Evolutionary conservation across 2,113 vertebrate genomes (phyloP), one percentile per base, ranked within the genome.

Genomic region (Meleagris gallopavo): DNA sequence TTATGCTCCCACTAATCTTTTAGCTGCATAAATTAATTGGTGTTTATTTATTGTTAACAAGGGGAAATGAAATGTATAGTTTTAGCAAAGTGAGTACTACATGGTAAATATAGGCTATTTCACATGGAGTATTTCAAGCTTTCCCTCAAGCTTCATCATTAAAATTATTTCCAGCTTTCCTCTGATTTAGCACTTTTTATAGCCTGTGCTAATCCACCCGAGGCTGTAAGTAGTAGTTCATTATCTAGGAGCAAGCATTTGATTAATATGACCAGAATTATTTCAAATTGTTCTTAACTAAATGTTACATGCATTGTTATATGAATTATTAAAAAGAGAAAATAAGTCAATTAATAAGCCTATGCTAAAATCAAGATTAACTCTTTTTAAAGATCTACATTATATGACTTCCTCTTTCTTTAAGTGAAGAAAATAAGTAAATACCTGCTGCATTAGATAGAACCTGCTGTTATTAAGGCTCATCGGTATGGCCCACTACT

Each of bases 231-330:
- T 82, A 58, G 92, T 87, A 58, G 92, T 87, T 89, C 66, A 83
- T 89, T 91, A 83, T 89, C 60, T 87, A 18, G 2, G 32, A 89
- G n/a, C 41, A 77, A 75, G 25, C 32, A 29, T 69, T 91, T 92
- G 84, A 89, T 89, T 96, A 88, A 89, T 83, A 66, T 43, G 67
- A 57, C 69, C 73, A 79, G 83, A 90, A 84, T 69, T 87, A 61
- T 85, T 92, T 91, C 58, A 74, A 61, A 77, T 91, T 79, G 67
- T 65, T 76, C 89, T 80, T 84, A 90, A 84, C 58, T 91, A 88
- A 94, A 84, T 75, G 80, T 62, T 66, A 66, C 38, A 69, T 84
- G 50, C 36, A 22, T 25, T 52, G 58, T 60, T 74, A 4, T 40
- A 75, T 82, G n/a, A 72, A 54, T 66, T 86, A 76, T 61, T 86